Base-by-base conservation (phyloP, 30 jellyfish, hydroid and myxozoan species). In the Rhopilema esculentum region DNA sequence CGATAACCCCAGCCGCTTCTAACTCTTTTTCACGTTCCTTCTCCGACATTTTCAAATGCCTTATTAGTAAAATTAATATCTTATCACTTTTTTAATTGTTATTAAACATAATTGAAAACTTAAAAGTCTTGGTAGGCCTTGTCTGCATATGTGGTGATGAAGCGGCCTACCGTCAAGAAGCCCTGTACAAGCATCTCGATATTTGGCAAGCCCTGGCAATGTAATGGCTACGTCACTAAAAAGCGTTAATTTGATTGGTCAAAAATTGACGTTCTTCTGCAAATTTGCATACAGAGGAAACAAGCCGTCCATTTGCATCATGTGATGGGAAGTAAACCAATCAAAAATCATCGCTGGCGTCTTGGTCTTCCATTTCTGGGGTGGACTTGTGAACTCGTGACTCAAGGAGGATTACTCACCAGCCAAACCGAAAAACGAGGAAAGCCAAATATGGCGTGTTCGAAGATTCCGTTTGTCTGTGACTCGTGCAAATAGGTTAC, bases 271-370 rank as follows among this genome's bases (percentile, higher is more conserved):
- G 23, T 72, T 65, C 51, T 52, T 25, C 1, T 68, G 57, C 66
- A 40, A 84, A 84, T 84, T 84, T 84, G 92, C 92, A 84, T 84
- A 84, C 92, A 84, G 63, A 84, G 83, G 92, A 70, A 26, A 75
- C 66, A 26, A 12, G 22, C 20, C 61, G 69, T 29, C 49, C 23
- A 72, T 21, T 50, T 66, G 23, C 23, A 30, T 78, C 88, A 78
- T 66, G 88, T 78, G 88, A 78, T 8, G 19, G 8, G 7, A 23
- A 66, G 8, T 22, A 77, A 66, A 48, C 51, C 70, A 40, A 40
- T 40, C 57, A 40, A 12, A 12, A 2, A 2, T 12, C 57, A 2
- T 6, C 12, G 57, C 12, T 40, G 57, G 57, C 57, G 57, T 40
- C 57, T 40, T 40, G 57, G 57, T 40, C 57, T 40, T 6, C 57